Conservation (phyloP, 2,888 invertebrate species). For the Oscheius sp. region DNA sequence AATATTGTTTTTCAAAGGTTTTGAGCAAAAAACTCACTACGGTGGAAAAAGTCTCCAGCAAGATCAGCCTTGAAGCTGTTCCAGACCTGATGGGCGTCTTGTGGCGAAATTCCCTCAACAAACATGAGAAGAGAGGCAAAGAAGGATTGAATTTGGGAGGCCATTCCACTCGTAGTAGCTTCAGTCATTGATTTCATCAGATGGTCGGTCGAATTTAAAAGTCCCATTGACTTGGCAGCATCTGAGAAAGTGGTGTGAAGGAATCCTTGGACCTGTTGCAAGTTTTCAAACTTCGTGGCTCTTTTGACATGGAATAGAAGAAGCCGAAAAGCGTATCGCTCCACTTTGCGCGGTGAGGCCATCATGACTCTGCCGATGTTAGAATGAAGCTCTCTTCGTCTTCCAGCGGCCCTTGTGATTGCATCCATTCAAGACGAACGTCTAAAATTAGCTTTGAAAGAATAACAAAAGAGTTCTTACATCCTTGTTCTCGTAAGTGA, state of each 20-base stretch:
- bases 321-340: not conserved
- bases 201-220: not conserved
- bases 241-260: not conserved
- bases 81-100: too few species aligned
- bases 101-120: too few species aligned
- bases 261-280: not conserved
- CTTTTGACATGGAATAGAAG: not conserved
- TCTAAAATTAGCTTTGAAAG: too few species aligned
- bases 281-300: slow-evolving; percentile 11
- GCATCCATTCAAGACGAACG: too few species aligned
- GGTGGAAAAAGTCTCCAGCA: too few species aligned
- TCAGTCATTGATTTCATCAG: not conserved
- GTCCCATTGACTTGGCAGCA: slow-evolving; percentile 8
- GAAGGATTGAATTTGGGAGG: too few species aligned
- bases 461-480: not conserved
- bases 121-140: too few species aligned
- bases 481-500: not conserved
- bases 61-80: too few species aligned
- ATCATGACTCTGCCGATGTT: slow-evolving; percentile 1
- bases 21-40: too few species aligned
- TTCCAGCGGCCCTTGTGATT: not conserved
- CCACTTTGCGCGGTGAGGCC: not conserved
- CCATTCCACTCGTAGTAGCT: not conserved
- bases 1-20: too few species aligned
- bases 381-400: not conserved